phyloP scores from a whole-genome alignment of 2,797 vertebrate genomes.

The Huso huso region DNA sequence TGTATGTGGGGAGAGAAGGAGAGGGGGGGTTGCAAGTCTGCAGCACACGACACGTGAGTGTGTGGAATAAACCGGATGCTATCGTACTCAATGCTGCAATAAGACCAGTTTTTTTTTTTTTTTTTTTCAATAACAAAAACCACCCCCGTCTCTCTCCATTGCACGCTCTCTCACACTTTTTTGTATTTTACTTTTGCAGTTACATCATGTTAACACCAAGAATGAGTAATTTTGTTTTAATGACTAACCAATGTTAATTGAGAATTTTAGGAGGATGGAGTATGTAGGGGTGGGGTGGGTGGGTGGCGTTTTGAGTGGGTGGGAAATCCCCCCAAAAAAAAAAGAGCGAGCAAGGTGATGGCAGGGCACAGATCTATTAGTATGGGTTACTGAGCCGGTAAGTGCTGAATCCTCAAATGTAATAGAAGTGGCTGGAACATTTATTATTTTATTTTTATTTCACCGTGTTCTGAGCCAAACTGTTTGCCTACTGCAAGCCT shows the following conservation, averaged over 20 bases:
- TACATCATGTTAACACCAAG: not conserved
- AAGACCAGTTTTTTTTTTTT: not conserved
- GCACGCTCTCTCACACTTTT: not conserved
- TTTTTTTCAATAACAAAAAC: not conserved
- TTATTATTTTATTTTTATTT: conserved; percentile 8
- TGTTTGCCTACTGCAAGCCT: not conserved
- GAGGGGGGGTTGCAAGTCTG: not conserved
- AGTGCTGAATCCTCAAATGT: too few species aligned
- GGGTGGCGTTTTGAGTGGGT: too few species aligned
- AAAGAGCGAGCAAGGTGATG: too few species aligned
- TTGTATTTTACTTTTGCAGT: conserved; percentile 2
- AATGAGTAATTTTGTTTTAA: too few species aligned
- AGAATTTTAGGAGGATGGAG: too few species aligned
- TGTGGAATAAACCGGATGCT: not conserved
- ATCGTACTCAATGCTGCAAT: not conserved
- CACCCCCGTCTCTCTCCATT: too few species aligned
- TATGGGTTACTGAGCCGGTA: too few species aligned
- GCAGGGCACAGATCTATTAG: too few species aligned
- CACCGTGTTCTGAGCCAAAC: conserved; percentile 13
- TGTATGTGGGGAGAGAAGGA: not conserved
- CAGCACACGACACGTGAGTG: not conserved
- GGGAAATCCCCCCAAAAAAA: too few species aligned
- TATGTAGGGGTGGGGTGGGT: too few species aligned
- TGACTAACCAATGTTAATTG: too few species aligned
- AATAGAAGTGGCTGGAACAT: too few species aligned